A percentile compares a stretch with the other conserved stretches of the same genome.
Conservation (phyloP, 1,140 invertebrate genomes). For the Melanaphis sacchari region DNA sequence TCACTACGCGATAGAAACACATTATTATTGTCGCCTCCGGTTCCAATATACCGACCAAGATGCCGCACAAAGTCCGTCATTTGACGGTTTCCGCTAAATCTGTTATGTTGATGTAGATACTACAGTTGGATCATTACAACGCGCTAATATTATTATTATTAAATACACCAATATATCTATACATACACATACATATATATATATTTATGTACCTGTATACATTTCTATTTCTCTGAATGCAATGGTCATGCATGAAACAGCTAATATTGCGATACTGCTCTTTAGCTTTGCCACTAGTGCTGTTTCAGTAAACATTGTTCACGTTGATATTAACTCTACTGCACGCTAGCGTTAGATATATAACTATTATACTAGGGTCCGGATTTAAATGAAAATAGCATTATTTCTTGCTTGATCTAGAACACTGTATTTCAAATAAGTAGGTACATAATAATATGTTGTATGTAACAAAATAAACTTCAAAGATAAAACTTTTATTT, state of each 20-base stretch:
- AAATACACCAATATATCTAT: neutral
- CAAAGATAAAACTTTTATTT: neutral
- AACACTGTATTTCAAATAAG: neutral
- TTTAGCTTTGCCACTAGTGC: too few species aligned
- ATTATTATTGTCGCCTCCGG: neutral
- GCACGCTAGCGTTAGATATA: neutral
- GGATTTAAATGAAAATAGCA: neutral
- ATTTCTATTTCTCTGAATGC: neutral
- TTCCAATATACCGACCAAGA: neutral
- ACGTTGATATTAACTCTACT: neutral
- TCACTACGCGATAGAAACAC: neutral
- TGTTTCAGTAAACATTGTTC: neutral
- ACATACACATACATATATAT: too few species aligned
- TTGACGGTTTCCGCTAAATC: neutral
- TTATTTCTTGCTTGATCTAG: neutral
- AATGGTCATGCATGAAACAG: neutral
- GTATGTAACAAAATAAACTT: neutral
- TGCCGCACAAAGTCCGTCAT: neutral
- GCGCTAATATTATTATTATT: neutral
- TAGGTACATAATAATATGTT: neutral
- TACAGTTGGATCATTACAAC: neutral
- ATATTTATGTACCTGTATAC: too few species aligned
- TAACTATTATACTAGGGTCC: neutral
- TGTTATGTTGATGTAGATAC: neutral
- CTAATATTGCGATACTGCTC: neutral